These are phyloP conservation scores for Podiceps cristatus DNA, from an alignment of 2,113 vertebrate species.

Conservation along the genomic window DNA sequence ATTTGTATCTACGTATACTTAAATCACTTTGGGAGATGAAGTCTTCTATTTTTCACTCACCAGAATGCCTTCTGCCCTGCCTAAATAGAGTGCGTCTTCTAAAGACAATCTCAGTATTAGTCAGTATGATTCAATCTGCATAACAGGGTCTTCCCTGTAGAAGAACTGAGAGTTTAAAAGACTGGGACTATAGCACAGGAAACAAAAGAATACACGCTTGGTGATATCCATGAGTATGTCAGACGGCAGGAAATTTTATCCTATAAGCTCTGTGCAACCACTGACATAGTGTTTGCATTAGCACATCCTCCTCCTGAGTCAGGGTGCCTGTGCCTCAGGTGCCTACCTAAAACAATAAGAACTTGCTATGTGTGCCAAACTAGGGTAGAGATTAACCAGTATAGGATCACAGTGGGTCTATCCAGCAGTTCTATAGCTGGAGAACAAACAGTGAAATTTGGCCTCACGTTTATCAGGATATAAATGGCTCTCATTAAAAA, in stretches of 20 bases:
- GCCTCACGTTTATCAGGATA: background rate
- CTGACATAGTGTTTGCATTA: background rate
- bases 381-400: background rate
- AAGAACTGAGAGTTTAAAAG: background rate
- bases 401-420: background rate
- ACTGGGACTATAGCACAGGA: background rate
- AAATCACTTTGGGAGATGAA: background rate
- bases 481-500: background rate
- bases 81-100: background rate
- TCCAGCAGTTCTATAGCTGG: background rate
- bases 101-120: background rate
- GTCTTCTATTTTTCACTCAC: background rate
- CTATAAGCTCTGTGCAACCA: background rate
- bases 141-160: background rate
- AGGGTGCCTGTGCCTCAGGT: background rate
- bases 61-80: background rate
- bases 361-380: background rate
- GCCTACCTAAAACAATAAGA: background rate
- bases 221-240: background rate
- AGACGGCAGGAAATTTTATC: constrained; percentile 22
- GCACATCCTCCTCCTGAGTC: background rate
- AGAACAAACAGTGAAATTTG: constrained; percentile 6
- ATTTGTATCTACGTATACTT: background rate
- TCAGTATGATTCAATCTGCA: background rate
- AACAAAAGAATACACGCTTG: background rate